Base-by-base conservation (phyloP, 2,888 invertebrate species). In the Unio pictorum region DNA sequence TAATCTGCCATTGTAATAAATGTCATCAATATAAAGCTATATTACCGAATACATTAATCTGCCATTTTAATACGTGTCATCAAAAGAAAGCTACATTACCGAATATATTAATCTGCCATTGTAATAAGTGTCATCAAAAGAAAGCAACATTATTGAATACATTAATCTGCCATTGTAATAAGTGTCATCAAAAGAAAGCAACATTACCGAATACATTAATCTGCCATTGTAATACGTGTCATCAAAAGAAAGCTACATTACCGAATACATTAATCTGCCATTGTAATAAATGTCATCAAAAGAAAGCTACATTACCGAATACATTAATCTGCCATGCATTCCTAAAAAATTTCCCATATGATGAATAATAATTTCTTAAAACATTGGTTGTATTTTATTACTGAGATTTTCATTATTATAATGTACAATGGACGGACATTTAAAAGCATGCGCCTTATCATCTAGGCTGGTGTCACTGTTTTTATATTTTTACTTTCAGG, bases 401-500 rank as follows among this genome's bases (percentile, higher is more conserved):
- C 15, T 45, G 45, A 45, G 2, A 45, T 45, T 11, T 45, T 45
- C 45, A 45, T 45, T 45, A 15, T 45, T 45, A 45, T 15, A 11
- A 45, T 11, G 11, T 45, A 45, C 45, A 11, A 45, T 0, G 15
- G 45, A 45, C 45, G 1, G 45, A 3, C 1, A 15, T 45, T 45
- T 45, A 45, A 45, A 45, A 45, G 11, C 15, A 45, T 45, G 45
- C 45, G 8, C 3, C 45, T 45, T 45, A 15, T 45, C 11, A 45
- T 15, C 45, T 11, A 45, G 15, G 3, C 15, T 45, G 0, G 45
- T 45, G 3, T 45, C 3, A 45, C 45, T 15, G 11, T 45, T 2
- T 45, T 45, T 69, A 18, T n/a, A 55, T 62, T 28, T 61, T 23
- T 18, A 45, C 45, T n/a, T 45, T 26, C 61, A 74, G 73, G 56